These are phyloP conservation scores for Trypoxylus dichotomus DNA, from an alignment of 1,140 invertebrate genomes.

Conservation along the genomic window DNA sequence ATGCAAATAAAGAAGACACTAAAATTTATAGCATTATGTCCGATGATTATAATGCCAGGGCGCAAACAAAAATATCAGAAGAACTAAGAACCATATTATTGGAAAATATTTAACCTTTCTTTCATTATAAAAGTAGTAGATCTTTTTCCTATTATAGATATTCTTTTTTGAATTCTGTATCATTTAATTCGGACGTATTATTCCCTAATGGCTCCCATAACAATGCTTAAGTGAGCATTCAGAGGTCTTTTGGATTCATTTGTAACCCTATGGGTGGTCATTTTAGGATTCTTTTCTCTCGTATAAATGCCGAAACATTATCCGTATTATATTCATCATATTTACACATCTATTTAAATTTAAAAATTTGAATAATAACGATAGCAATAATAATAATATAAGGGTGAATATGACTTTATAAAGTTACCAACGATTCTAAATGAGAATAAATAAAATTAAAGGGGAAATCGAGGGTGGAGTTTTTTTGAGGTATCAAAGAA, in stretches of 20 bases:
- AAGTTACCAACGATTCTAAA: no score
- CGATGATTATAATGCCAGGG: constrained; percentile 1
- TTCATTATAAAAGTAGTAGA: no score
- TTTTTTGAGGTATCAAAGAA: constrained; percentile 44
- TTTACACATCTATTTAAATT: neutral
- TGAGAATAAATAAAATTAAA: constrained; percentile 15
- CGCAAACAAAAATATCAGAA: neutral
- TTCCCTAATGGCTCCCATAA: neutral
- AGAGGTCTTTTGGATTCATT: neutral
- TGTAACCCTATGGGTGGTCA: neutral
- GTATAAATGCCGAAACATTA: no score
- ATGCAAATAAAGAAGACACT: constrained; percentile 23
- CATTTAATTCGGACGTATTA: no score
- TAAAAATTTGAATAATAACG: neutral
- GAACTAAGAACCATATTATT: neutral
- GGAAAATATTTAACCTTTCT: no score
- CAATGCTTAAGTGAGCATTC: neutral
- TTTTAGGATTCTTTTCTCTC: neutral
- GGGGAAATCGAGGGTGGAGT: constrained; percentile 46
- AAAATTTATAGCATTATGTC: constrained; percentile 18
- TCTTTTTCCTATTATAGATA: no score
- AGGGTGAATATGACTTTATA: neutral
- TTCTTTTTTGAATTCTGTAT: neutral
- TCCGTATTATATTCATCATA: no score
- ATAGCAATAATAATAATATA: no score